Percentiles rank a stretch among this genome's conserved stretches.
Conservation (phyloP, 2,113 vertebrate species). For the human (Homo sapiens) region GRCh38 chr18:2514001-2514500, state of each 20-base stretch:
- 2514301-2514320: neutral
- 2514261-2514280: neutral
- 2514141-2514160: neutral
- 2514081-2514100: neutral
- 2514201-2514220: neutral
- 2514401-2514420: neutral
- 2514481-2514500: neutral
- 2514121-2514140: neutral
- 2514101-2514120: neutral
- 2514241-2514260: neutral
- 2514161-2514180: neutral
- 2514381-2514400: neutral
- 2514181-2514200: neutral
- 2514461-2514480: neutral
- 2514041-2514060: neutral
- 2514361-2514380: neutral
- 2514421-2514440: neutral
- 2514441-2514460: neutral
- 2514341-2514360: slow-evolving; percentile 6
- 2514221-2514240: neutral
- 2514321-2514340: neutral
- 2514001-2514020: neutral
- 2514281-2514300: neutral
- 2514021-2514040: neutral
- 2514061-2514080: no score